Base-by-base conservation (phyloP, 2,888 invertebrate genomes). In the Drosophila testacea region DNA sequence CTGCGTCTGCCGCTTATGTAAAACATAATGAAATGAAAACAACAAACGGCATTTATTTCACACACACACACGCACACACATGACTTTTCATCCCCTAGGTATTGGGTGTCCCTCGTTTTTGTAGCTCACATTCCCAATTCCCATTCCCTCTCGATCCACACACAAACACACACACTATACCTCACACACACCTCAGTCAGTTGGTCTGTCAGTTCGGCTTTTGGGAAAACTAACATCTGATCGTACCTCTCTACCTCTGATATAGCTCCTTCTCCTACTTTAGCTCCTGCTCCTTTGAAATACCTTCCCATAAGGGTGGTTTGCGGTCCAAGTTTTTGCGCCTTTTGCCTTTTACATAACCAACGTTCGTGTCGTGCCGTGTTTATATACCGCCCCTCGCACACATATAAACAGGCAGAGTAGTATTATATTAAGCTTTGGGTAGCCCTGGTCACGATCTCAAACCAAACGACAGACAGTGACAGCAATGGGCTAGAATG, bases 211-310 rank as follows among this genome's bases (percentile, higher is more conserved):
- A 32, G 38, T 11, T 73, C 63, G 67, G 76, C 73, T 73, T 88
- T 86, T 89, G 91, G 91, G 91, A 91, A 92, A 91, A 91, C 92
- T 91, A 91, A 91, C 92, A 92, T 91, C 90, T 92, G 92, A 92
- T 92, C 90, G 81, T 41, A 65, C 62, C 47, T 51, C 67, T 63
- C 16, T 59, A 30, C 77, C 51, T 56, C 73, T 50, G 71, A 46
- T 59, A 51, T 46, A 22, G 42, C 42, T 28, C 16, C 60, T 47
- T 47, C 57, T 32, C 13, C 62, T 39, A 51, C 66, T 50, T 54
- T 39, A 42, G 44, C 63, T 59, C 57, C 48, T 64, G 63, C 54
- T 65, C 63, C 55, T 57, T 11, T 4, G 42, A 30, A 41, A 39
- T 22, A 34, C 56, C 41, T 30, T 34, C 39, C 62, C 36, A 71